Evolutionary conservation across 2,113 vertebrate genomes (phyloP).

Genomic region (Crotalus horridus): DNA sequence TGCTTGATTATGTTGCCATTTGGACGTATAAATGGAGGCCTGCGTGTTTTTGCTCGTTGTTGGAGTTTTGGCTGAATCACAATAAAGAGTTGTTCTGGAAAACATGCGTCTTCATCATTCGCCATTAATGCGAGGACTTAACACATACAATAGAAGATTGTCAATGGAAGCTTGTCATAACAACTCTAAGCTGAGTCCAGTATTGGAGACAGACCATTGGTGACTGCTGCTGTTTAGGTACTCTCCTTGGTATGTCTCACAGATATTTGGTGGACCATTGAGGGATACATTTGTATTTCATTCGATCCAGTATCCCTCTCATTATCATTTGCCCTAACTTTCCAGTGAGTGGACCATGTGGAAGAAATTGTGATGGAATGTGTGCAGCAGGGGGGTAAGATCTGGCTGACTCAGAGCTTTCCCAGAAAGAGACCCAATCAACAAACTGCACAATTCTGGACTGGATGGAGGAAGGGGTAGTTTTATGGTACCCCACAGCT

Average conservation of each 20-base stretch:
- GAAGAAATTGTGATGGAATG: neutral
- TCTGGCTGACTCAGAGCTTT: neutral
- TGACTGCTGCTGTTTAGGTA: neutral
- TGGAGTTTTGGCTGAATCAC: too few relatives aligned
- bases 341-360: neutral
- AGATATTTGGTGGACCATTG: neutral
- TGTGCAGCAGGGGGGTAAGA: neutral
- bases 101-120: too few relatives aligned
- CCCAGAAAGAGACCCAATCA: neutral
- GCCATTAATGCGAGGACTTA: too few relatives aligned
- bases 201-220: neutral
- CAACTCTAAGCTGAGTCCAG: neutral
- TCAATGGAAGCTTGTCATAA: neutral
- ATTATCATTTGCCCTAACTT: neutral
- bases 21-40: too few relatives aligned
- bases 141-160: neutral
- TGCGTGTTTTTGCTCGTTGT: too few relatives aligned
- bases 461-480: too few relatives aligned
- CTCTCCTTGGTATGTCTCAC: neutral
- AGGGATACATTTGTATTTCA: neutral
- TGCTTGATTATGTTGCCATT: too few relatives aligned
- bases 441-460: neutral
- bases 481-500: neutral
- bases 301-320: neutral
- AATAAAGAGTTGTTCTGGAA: too few relatives aligned